phyloP scores from a whole-genome alignment of 2,113 vertebrate genomes.

The Butorides virescens region DNA sequence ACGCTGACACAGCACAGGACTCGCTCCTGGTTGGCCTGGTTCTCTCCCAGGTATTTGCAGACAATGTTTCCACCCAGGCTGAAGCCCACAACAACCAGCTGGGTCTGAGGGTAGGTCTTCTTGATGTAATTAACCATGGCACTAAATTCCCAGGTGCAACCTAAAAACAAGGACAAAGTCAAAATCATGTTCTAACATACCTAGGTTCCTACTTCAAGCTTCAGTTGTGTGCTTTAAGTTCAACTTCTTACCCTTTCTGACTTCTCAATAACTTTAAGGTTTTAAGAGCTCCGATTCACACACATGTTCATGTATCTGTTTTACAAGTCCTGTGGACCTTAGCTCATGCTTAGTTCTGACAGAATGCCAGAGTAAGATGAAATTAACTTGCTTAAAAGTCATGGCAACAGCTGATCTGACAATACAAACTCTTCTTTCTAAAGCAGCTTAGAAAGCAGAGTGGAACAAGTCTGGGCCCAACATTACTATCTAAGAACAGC shows the following conservation, averaged over 20 bases:
- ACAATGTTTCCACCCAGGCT: slow-evolving; percentile 98
- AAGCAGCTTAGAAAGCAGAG: neutral
- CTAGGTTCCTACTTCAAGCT: neutral
- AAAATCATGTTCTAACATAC: neutral
- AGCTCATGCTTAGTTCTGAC: neutral
- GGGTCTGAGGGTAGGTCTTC: slow-evolving; percentile 86
- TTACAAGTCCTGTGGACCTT: neutral
- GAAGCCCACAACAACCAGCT: slow-evolving; percentile 93
- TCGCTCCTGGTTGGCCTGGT: slow-evolving; percentile 87
- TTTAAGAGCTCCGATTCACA: neutral
- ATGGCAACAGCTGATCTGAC: neutral
- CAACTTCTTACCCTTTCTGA: neutral
- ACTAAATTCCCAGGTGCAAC: slow-evolving; percentile 96
- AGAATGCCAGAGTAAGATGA: neutral
- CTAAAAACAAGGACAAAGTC: slow-evolving; percentile 66
- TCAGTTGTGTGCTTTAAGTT: neutral
- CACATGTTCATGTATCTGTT: neutral
- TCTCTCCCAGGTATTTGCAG: slow-evolving; percentile 96
- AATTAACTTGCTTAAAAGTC: neutral
- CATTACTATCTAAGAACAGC: neutral
- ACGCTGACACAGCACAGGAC: slow-evolving; percentile 95
- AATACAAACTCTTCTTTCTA: neutral
- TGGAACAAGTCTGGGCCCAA: neutral
- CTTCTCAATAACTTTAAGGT: neutral
- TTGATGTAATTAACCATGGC: slow-evolving; percentile 96